phyloP scores from a whole-genome alignment of 2,888 invertebrate genomes.

The Tortrix viridana region DNA sequence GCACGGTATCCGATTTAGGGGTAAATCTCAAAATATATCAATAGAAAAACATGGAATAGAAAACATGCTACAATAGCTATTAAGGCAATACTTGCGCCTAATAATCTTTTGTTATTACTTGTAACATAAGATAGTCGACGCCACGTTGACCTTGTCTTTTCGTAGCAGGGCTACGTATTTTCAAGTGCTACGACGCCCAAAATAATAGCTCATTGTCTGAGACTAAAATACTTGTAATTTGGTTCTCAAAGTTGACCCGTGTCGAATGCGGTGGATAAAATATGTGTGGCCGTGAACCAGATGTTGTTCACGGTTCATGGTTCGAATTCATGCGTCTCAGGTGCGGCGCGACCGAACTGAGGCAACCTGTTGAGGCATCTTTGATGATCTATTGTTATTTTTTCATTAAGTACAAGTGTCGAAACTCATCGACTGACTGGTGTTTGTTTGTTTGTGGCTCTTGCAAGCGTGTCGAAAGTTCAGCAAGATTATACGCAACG shows the following conservation, averaged over 20 bases:
- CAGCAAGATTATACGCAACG: constrained; percentile 19
- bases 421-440: constrained; percentile 56
- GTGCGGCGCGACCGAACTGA: constrained; percentile 45
- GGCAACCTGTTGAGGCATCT: constrained; percentile 58
- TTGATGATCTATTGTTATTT: constrained; percentile 78
- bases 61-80: too few relatives aligned
- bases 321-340: constrained; percentile 25
- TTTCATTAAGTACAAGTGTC: constrained; percentile 59
- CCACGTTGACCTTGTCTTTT: constrained; percentile 5
- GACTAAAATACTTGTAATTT: constrained; percentile 22
- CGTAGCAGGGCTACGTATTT: constrained; percentile 10
- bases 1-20: not conserved
- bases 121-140: not conserved
- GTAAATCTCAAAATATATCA: not conserved
- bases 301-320: constrained; percentile 68
- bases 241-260: constrained; percentile 24
- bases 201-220: constrained; percentile 9
- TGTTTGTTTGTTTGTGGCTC: constrained; percentile 32
- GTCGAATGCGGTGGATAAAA: constrained; percentile 20
- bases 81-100: too few relatives aligned
- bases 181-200: constrained; percentile 6
- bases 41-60: not conserved
- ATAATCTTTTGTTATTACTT: not conserved
- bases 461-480: constrained; percentile 32
- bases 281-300: constrained; percentile 69